Base-by-base conservation (phyloP, 2,888 invertebrate species). In the Sialis fuliginosa region DNA sequence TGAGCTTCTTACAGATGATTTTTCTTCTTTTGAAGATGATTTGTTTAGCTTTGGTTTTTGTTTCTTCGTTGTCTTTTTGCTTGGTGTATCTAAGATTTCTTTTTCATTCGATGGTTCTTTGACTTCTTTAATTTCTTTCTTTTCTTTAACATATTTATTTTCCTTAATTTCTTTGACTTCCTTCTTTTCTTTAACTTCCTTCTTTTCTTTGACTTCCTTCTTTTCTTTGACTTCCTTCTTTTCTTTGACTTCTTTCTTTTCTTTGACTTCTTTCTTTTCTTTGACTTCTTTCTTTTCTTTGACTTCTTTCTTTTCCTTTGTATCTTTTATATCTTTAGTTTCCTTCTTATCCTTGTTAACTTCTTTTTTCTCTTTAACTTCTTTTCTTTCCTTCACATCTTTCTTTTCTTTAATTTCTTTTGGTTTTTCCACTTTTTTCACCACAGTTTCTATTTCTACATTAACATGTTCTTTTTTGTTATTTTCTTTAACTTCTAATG, bases 1-100 rank as follows among this genome's bases (percentile, higher is more conserved):
- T 22, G 4, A 2, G 22, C 22, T 22, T 22, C 22, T 22, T 22
- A 22, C 22, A 22, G 22, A 22, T 2, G 22, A 22, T 10, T 30
- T 40, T 44, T 52, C 51, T 47, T 52, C 51, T 35, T 51, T 37
- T 41, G 51, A 51, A n/a, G 46, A 50, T n/a, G 39, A 42, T 41
- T 48, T 33, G 31, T 47, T 45, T 9, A 32, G 42, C 34, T 30
- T 52, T 52, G 33, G 50, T 35, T 6, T 52, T 50, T 2, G 48
- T 46, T 45, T 52, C 54, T 43, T 48, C 48, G 40, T 48, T 50
- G 42, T n/a, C 13, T 42, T 9, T 32, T 12, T 31, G 33, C 42
- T 45, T 42, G 32, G 30, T n/a, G 22, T 33, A 9, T 13, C 8
- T 10, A 12, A 12, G n/a, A 33, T 44, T 33, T 43, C n/a, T 31